Evolutionary conservation across 2,797 vertebrate species (phyloP), one percentile per base, ranked within the genome.

Genomic region (Arremon aurantiirostris): DNA sequence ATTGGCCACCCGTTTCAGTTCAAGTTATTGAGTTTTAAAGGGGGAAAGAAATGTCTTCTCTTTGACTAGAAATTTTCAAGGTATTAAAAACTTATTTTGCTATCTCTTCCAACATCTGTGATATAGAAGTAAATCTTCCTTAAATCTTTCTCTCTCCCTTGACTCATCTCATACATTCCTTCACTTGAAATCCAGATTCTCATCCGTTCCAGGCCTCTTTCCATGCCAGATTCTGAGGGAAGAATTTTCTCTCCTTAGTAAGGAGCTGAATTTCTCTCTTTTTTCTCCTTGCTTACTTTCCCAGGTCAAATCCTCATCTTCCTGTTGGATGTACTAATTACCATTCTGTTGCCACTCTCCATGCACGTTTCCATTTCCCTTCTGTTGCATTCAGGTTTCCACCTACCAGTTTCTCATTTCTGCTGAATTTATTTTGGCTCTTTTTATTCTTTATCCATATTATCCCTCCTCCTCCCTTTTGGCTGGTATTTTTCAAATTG

Each of bases 161-260:
- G 91, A 93, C 91, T 94, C 91, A 87, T 89, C 65, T 95, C 49
- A 52, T 46, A 73, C 76, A 90, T 96, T 93, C 86, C 49, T 91
- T 69, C 75, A 49, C 49, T 89, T 73, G 50, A 59, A 87, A 88
- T 93, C 47, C 89, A 89, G 68, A 88, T 81, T 83, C 82, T 86
- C 66, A 88, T 93, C 94, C 9, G 9, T 83, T 96, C 87, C 95
- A 95, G 77, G 34, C n/a, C 34, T 79, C 72, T 79, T 75, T 82
- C 66, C 49, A 49, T 10, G 80, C 87, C 96, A 96, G 77, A 86
- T 47, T 90, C 42, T 55, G 76, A 26, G 18, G 34, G 73, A 94
- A 83, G 69, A 52, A 57, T 81, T 93, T 88, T 86, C 34, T 87
- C 52, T 57, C 63, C 37, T 42, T 10, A 86, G 9, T n/a, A 47